These are phyloP conservation scores for Nycticorax nycticorax DNA, from an alignment of 2,113 vertebrate species.

Conservation along the genomic window DNA sequence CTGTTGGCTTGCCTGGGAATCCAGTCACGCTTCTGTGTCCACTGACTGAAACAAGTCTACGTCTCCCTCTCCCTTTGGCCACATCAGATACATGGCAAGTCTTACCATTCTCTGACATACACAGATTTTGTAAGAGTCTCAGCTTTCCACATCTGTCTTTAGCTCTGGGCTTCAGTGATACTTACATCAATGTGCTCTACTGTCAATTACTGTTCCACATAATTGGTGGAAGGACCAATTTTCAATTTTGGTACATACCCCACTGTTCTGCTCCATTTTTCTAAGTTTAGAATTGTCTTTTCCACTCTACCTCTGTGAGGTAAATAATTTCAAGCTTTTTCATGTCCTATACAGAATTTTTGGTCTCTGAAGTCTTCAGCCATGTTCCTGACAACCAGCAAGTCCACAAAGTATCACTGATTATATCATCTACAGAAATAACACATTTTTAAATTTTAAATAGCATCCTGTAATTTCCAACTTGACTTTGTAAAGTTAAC, in stretches of 20 bases:
- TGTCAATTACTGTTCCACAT: fast-evolving
- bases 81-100: fast-evolving
- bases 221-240: background rate
- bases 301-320: background rate
- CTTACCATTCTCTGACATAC: background rate
- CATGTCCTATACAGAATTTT: background rate
- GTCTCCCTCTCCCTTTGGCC: background rate
- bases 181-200: background rate
- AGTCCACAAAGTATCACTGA: background rate
- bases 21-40: background rate
- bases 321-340: background rate
- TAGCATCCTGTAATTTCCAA: background rate
- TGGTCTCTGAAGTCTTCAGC: background rate
- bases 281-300: background rate
- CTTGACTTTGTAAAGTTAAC: background rate
- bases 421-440: background rate
- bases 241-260: background rate
- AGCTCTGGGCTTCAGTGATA: background rate
- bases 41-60: background rate
- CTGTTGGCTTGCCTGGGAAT: background rate
- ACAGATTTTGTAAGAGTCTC: background rate
- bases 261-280: background rate
- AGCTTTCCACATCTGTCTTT: background rate
- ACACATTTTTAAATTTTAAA: background rate
- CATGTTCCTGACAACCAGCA: background rate